phyloP scores from a whole-genome alignment of 2,888 invertebrate species.

The Agapetus fuscipes region DNA sequence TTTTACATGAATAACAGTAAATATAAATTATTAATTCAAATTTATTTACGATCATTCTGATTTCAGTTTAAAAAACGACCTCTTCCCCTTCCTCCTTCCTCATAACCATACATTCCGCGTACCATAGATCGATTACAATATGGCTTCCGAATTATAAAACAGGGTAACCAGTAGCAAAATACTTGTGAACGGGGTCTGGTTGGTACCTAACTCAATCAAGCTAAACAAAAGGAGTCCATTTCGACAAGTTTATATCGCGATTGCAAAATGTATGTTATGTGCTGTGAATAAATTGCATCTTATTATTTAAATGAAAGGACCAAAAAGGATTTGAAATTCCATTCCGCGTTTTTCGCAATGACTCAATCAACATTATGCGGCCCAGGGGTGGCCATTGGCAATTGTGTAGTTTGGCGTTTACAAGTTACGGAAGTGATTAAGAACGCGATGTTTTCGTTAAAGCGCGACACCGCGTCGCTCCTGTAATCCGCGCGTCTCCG shows the following conservation, averaged over 20 bases:
- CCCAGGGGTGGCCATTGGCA: conserved; percentile 49
- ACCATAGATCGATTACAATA: too few species aligned
- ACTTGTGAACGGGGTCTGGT: too few species aligned
- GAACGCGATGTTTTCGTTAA: conserved; percentile 6
- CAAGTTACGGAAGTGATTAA: conserved; percentile 4
- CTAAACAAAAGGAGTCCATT: conserved; percentile 19
- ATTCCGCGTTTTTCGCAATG: conserved; percentile 4
- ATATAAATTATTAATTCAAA: too few species aligned
- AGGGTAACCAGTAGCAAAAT: too few species aligned
- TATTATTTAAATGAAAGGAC: neutral
- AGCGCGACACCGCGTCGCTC: too few species aligned
- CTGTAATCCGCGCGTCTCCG: neutral
- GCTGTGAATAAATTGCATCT: neutral
- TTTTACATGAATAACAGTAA: too few species aligned
- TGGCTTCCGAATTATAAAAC: too few species aligned
- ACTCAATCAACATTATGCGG: conserved; percentile 27
- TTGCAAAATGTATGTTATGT: conserved; percentile 1
- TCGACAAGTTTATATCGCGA: conserved; percentile 12
- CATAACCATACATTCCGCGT: too few species aligned
- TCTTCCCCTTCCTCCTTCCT: too few species aligned
- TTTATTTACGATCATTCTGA: too few species aligned
- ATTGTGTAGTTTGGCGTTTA: conserved; percentile 39
- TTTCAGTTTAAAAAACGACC: too few species aligned
- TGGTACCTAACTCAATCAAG: conserved; percentile 20
- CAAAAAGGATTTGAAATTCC: neutral